A percentile compares a stretch with the other conserved stretches of the same genome.
phyloP scores from a whole-genome alignment of 1,140 invertebrate species.

The Drosophila ambigua region DNA sequence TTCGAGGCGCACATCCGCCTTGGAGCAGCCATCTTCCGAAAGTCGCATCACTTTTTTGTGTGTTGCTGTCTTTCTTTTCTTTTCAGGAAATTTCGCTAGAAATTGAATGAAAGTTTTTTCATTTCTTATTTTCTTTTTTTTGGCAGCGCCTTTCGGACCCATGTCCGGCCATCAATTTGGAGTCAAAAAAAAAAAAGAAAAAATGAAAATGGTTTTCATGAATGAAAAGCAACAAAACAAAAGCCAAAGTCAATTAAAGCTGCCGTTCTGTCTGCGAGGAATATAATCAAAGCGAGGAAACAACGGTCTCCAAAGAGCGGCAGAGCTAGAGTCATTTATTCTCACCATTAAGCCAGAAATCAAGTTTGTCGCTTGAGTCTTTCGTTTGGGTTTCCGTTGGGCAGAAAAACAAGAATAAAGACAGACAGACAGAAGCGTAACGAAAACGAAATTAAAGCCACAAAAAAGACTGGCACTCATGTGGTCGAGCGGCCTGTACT shows the following conservation, averaged over 20 bases:
- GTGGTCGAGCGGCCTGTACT: neutral
- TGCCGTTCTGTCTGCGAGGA: conserved; percentile 24
- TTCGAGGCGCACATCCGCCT: conserved; percentile 30
- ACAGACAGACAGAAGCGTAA: conserved; percentile 53
- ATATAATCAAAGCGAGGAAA: conserved; percentile 37
- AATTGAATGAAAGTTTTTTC: conserved; percentile 72
- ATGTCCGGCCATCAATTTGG: conserved; percentile 42
- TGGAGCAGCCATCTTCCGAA: conserved; percentile 25
- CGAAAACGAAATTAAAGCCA: conserved; percentile 76
- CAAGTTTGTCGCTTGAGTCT: conserved; percentile 82
- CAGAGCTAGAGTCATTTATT: conserved; percentile 34
- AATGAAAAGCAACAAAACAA: conserved; percentile 35
- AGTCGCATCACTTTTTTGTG: conserved; percentile 15
- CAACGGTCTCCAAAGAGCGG: conserved; percentile 2
- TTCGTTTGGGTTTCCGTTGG: conserved; percentile 59
- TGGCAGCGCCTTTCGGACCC: conserved; percentile 30
- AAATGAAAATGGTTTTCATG: conserved; percentile 52
- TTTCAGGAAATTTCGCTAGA: conserved; percentile 57
- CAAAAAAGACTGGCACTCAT: conserved; percentile 23
- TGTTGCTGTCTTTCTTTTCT: conserved; percentile 40
- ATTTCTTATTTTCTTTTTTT: conserved; percentile 21
- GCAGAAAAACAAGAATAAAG: neutral
- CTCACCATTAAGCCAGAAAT: conserved; percentile 35
- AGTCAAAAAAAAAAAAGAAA: conserved; percentile 33
- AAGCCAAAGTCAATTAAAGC: conserved; percentile 22